Percentiles rank a stretch among this genome's conserved stretches.
phyloP scores from a whole-genome alignment of 1,140 invertebrate species.

The Steinernema feltiae region DNA sequence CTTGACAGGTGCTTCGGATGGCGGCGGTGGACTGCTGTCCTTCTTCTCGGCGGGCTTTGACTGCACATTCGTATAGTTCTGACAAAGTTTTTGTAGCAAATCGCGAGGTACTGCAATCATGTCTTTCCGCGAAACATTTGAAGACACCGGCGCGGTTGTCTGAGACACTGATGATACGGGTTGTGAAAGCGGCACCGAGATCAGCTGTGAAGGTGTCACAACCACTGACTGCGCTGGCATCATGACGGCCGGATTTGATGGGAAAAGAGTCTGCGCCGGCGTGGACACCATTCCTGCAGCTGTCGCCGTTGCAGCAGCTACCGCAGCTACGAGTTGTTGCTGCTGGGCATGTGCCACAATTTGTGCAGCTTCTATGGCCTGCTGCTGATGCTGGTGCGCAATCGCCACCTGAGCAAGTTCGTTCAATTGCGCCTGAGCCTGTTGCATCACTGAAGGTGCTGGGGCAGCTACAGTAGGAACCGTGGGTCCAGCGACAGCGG shows the following conservation, averaged over 20 bases:
- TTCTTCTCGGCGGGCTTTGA: neutral
- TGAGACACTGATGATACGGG: conserved; percentile 13
- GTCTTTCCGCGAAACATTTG: conserved; percentile 30
- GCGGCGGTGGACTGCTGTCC: neutral
- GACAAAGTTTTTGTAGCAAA: conserved; percentile 16
- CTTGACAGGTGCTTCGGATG: conserved; percentile 31
- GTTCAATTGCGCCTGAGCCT: no score
- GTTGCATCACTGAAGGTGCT: no score
- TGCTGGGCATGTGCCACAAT: conserved; percentile 13
- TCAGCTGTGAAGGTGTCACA: neutral
- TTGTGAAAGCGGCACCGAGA: neutral
- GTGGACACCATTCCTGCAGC: neutral
- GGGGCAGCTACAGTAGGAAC: neutral
- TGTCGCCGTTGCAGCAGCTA: conserved; percentile 3
- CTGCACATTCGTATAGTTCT: neutral
- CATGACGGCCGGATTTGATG: conserved; percentile 25
- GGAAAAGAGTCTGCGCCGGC: conserved; percentile 5
- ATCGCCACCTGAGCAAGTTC: no score
- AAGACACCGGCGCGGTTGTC: neutral
- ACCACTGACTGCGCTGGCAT: neutral
- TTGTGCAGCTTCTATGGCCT: conserved; percentile 10
- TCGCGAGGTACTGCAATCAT: conserved; percentile 47
- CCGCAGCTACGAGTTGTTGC: conserved; percentile 17
- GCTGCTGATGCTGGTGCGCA: conserved; percentile 20
- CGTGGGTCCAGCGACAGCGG: neutral